These are phyloP conservation scores for Branchellion lobata DNA, from an alignment of 2,888 invertebrate species.

Conservation along the genomic window DNA sequence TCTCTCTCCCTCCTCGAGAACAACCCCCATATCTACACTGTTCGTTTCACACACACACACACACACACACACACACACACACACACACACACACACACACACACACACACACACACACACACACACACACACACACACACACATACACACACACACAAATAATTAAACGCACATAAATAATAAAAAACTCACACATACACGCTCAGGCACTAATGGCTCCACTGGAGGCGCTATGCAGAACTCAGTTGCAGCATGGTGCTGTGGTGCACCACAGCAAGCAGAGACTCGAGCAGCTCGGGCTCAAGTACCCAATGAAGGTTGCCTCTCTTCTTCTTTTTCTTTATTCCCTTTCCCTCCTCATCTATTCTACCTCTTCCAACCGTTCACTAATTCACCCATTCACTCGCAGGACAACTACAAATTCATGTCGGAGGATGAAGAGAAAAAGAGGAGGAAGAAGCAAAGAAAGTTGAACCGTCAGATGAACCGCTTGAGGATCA, in stretches of 20 bases:
- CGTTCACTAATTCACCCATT: too few species aligned
- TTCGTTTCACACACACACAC: too few species aligned
- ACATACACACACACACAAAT: too few species aligned
- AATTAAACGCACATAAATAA: too few species aligned
- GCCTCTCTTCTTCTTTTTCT: too few species aligned
- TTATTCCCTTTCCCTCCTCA: too few species aligned
- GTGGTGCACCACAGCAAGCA: constrained; percentile 91
- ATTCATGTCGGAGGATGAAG: background rate
- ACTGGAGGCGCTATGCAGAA: constrained; percentile 78
- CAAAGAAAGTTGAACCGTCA: background rate
- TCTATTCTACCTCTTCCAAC: too few species aligned
- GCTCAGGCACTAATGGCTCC: constrained; percentile 71
- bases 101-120: constrained; percentile 16
- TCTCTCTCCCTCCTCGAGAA: constrained; percentile 77
- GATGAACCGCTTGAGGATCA: constrained; percentile 12
- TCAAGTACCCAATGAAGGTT: constrained; percentile 56
- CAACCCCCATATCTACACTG: constrained; percentile 69
- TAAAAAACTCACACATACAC: too few species aligned
- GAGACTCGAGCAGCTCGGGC: constrained; percentile 69
- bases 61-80: background rate
- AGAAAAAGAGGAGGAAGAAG: background rate
- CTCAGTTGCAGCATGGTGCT: constrained; percentile 85
- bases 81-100: background rate
- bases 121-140: constrained; percentile 20
- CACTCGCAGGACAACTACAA: constrained; percentile 28